Evolutionary conservation across 2,113 vertebrate species (phyloP).

Genomic region (Acrocephalus kingi): DNA sequence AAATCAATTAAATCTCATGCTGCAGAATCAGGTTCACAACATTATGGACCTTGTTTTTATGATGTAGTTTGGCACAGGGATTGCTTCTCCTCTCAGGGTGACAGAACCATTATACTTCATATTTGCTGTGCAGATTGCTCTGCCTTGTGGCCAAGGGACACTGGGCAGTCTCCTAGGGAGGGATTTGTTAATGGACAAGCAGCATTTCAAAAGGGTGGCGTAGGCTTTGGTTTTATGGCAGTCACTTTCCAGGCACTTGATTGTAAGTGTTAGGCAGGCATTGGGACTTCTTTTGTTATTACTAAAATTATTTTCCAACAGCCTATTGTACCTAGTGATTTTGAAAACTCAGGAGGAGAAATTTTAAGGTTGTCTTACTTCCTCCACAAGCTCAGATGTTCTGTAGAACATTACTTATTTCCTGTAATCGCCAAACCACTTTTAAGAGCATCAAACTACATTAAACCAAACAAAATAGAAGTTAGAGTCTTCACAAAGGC

Average conservation of each 20-base stretch:
- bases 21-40: not conserved
- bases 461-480: not conserved
- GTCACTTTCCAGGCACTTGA: not conserved
- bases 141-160: not conserved
- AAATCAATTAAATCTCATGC: not conserved
- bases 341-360: not conserved
- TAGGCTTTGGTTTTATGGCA: not conserved
- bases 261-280: not conserved
- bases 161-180: not conserved
- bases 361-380: not conserved
- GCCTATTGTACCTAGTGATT: not conserved
- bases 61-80: not conserved
- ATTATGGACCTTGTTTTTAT: not conserved
- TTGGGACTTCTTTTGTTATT: not conserved
- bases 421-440: not conserved
- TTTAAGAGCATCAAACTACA: not conserved
- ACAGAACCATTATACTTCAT: not conserved
- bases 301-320: not conserved
- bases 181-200: not conserved
- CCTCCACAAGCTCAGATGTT: not conserved
- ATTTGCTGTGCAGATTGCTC: not conserved
- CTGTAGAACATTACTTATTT: not conserved
- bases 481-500: not conserved
- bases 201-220: fast-evolving
- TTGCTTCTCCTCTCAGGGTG: not conserved